Evolutionary conservation across 1,140 invertebrate species (phyloP).

Genomic region (Aphaenogaster floridana): DNA sequence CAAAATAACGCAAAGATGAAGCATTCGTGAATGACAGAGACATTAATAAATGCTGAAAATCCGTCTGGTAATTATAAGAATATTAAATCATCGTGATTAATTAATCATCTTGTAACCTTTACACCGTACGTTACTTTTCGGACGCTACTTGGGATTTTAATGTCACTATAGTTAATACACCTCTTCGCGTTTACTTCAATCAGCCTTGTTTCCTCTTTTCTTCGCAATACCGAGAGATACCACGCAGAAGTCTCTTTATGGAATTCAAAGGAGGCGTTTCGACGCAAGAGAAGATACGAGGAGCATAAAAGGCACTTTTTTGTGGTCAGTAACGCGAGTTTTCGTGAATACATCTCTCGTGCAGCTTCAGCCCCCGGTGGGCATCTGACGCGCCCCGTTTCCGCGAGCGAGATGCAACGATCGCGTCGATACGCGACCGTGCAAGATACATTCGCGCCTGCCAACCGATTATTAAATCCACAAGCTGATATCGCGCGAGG

Average conservation of each 20-base stretch:
- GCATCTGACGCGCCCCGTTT: conserved; percentile 38
- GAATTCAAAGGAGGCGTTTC: conserved; percentile 12
- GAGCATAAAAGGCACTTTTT: neutral
- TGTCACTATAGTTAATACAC: neutral
- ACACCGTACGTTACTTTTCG: neutral
- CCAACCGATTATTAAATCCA: conserved; percentile 5
- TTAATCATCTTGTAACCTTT: conserved; percentile 15
- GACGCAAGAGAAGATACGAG: neutral
- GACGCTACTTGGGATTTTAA: conserved; percentile 25
- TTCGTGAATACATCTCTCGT: conserved; percentile 8
- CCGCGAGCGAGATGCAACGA: conserved; percentile 5
- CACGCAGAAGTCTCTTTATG: neutral
- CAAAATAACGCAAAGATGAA: neutral
- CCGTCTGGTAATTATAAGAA: conserved; percentile 11
- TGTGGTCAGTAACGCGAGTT: neutral
- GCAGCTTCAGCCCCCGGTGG: neutral
- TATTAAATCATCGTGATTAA: conserved; percentile 46
- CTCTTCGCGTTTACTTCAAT: neutral
- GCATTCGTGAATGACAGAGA: neutral
- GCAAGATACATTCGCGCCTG: neutral
- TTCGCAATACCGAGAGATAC: neutral
- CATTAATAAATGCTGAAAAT: conserved; percentile 13
- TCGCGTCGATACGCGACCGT: neutral
- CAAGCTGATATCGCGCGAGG: neutral
- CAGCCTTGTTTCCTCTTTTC: neutral